Conservation (phyloP, 2,797 vertebrate species). For the Megaceryle alcyon region DNA sequence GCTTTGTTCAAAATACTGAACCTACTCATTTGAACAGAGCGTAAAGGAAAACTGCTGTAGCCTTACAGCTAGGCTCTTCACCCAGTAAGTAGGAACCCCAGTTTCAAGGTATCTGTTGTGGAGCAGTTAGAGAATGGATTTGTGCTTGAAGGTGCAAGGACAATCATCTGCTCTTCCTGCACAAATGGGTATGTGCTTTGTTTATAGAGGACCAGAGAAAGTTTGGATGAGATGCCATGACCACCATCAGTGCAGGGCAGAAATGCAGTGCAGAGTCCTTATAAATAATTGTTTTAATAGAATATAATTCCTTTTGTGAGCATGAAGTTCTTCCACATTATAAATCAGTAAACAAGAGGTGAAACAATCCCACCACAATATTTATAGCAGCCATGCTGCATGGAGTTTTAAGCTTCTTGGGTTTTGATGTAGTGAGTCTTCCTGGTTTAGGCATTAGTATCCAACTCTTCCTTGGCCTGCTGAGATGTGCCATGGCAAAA, state of each 20-base stretch:
- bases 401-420: not conserved
- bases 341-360: not conserved
- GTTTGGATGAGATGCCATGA: not conserved
- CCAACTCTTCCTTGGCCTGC: not conserved
- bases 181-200: not conserved
- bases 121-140: not conserved
- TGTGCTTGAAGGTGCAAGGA: not conserved
- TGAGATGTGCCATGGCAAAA: not conserved
- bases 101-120: not conserved
- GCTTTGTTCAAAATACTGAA: not conserved
- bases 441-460: not conserved
- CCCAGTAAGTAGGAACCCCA: not conserved
- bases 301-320: not conserved
- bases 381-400: not conserved
- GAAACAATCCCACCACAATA: not conserved
- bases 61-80: not conserved
- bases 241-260: not conserved
- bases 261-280: not conserved
- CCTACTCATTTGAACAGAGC: not conserved
- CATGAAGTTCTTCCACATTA: not conserved
- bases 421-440: not conserved
- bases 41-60: not conserved
- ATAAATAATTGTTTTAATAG: not conserved
- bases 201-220: not conserved
- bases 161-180: not conserved